Evolutionary conservation across 2,888 invertebrate genomes (phyloP), one percentile per base, ranked within the genome.

Genomic region (Argynnis bischoffii): DNA sequence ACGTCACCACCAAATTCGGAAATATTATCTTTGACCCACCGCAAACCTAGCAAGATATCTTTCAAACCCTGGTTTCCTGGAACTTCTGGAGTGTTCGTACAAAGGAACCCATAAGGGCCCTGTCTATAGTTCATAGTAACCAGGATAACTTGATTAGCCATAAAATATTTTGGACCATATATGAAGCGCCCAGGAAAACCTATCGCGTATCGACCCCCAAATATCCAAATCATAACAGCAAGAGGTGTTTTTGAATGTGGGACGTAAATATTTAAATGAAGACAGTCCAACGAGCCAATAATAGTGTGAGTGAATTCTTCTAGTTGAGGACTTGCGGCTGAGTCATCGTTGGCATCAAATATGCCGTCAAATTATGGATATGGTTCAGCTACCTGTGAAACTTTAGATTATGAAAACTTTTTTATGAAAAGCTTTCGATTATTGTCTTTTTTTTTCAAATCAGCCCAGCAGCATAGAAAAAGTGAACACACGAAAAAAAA

Each of bases 51-150:
- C 6, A 77, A 63, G 72, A 87, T 88, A 69, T 88, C 88, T 69
- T 87, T 88, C 0, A 89, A 66, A 0, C 87, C 88, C 70, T 87
- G 86, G 66, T 88, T 88, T 0, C 87, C 88, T 0, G 86, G 81
- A 14, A 87, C 73, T 16, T 80, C 76, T 0, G 81, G 77, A 1
- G 73, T 81, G 41, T 83, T 79, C 0, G 87, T 74, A 64, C 86
- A 86, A 82, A 88, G 84, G 63, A 88, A 89, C 3, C 89, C 89
- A 60, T 86, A 88, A 0, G 83, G 81, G 0, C 86, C 86, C 0
- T 88, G 15, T 13, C 89, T 78, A 55, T 89, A 89, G 69, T 89
- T 88, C 0, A 88, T 31, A 3, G 85, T 83, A 0, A 89, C 84
- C 50, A 87, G 70, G 61, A 88, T 80, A 0, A 89, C 74, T 31